Conservation (phyloP, 1,140 invertebrate species). For the Drosophila orosa region DNA sequence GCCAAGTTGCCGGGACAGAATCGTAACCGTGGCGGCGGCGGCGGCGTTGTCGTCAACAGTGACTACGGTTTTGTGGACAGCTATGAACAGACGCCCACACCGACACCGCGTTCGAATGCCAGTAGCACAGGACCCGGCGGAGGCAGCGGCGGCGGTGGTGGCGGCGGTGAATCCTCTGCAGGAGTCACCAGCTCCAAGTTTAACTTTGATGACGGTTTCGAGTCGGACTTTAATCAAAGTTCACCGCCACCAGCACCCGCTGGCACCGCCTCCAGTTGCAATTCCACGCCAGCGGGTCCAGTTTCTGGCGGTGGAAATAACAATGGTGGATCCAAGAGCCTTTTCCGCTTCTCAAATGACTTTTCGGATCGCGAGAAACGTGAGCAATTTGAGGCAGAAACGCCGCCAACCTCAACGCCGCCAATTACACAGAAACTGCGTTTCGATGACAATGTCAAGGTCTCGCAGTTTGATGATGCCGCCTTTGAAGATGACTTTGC, state of each 20-base stretch:
- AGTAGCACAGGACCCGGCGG: constrained; percentile 60
- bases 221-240: constrained; percentile 83
- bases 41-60: constrained; percentile 49
- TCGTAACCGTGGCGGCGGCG: constrained; percentile 58
- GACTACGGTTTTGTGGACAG: constrained; percentile 81
- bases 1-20: constrained; percentile 63
- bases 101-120: constrained; percentile 74
- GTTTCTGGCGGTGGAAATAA: constrained; percentile 43
- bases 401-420: constrained; percentile 57
- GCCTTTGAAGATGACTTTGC: constrained; percentile 83
- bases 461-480: constrained; percentile 83
- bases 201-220: constrained; percentile 83
- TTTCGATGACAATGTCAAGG: constrained; percentile 83
- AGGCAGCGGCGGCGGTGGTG: constrained; percentile 33
- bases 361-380: constrained; percentile 85
- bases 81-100: constrained; percentile 79
- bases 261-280: constrained; percentile 79
- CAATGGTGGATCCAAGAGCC: constrained; percentile 62
- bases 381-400: constrained; percentile 60
- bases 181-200: constrained; percentile 68
- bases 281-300: constrained; percentile 69
- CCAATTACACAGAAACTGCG: constrained; percentile 80
- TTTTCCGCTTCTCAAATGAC: constrained; percentile 86
- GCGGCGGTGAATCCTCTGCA: constrained; percentile 64
- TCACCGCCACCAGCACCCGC: constrained; percentile 77